These are phyloP conservation scores for Diacarnus erythraeanus DNA, from an alignment of 37 sponge, comb jelly and placozoan species.

Conservation along the genomic window DNA sequence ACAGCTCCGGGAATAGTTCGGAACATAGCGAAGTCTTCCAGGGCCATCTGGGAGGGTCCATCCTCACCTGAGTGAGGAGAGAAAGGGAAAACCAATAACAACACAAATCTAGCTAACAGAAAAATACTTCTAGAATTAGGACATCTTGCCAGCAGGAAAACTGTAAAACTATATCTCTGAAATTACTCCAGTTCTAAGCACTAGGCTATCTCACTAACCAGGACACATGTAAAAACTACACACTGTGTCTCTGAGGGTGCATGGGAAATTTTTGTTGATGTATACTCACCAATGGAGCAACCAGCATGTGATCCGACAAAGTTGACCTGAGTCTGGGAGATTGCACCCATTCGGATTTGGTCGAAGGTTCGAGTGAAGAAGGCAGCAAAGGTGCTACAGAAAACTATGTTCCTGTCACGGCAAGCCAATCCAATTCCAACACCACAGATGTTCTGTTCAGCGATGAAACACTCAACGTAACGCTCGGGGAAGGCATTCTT, in stretches of 20 bases:
- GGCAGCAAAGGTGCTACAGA: slow-evolving; percentile 92
- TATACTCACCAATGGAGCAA: slow-evolving; percentile 78
- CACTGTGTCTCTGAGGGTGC: too few relatives aligned
- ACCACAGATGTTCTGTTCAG: slow-evolving; percentile 97
- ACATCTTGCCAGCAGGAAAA: too few relatives aligned
- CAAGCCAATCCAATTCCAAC: slow-evolving; percentile 92
- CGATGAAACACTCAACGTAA: slow-evolving; percentile 97
- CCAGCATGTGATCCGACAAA: slow-evolving; percentile 97
- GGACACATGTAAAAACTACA: too few relatives aligned
- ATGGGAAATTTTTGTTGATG: too few relatives aligned
- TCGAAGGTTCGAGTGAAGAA: slow-evolving; percentile 98
- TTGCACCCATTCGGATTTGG: slow-evolving; percentile 99
- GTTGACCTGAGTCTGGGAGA: slow-evolving; percentile 94
- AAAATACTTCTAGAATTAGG: too few relatives aligned
- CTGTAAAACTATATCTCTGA: too few relatives aligned
- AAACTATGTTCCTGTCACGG: slow-evolving; percentile 85
- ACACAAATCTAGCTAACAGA: too few relatives aligned
- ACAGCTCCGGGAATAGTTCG: slow-evolving; percentile 82
- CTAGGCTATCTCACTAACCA: too few relatives aligned
- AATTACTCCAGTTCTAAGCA: too few relatives aligned
- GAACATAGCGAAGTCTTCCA: slow-evolving; percentile 98
- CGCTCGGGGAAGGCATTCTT: slow-evolving; percentile 93
- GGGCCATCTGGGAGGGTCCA: slow-evolving; percentile 99
- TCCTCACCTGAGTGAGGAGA: slow-evolving; percentile 98
- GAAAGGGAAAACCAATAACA: too few relatives aligned